These are phyloP conservation scores for Actinostola sp. DNA, from an alignment of 92 coral and sea anemone genomes.

Conservation along the genomic window DNA sequence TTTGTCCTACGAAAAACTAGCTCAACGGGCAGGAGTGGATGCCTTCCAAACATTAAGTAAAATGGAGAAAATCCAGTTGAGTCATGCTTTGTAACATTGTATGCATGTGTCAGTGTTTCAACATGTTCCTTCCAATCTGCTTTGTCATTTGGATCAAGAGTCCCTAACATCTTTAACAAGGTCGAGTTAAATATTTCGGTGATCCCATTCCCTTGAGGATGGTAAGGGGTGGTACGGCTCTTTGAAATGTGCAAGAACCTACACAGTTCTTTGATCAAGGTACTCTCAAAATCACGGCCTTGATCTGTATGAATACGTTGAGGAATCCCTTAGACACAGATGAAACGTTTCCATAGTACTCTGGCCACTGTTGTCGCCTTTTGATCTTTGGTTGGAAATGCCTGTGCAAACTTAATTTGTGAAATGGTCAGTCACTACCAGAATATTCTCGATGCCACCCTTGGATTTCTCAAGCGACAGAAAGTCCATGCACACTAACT, in stretches of 20 bases:
- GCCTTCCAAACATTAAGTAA: conserved; percentile 20
- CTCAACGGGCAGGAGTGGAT: conserved; percentile 19
- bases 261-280: conserved; percentile 52
- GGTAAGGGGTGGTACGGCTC: conserved; percentile 52
- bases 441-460: conserved; percentile 54
- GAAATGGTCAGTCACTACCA: conserved; percentile 40
- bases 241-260: conserved; percentile 6
- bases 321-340: conserved; percentile 57
- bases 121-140: conserved; percentile 25
- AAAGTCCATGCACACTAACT: conserved; percentile 14
- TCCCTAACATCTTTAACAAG: conserved; percentile 19
- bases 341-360: conserved; percentile 9
- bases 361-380: conserved; percentile 4
- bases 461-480: conserved; percentile 14
- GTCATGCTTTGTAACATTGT: conserved; percentile 17
- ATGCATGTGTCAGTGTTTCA: conserved; percentile 30
- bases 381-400: conserved; percentile 13
- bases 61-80: conserved; percentile 19
- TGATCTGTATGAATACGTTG: conserved; percentile 56
- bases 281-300: conserved; percentile 46
- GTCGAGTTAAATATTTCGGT: conserved; percentile 21
- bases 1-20: conserved; percentile 14
- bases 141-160: conserved; percentile 19
- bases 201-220: conserved; percentile 30
- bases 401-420: conserved; percentile 50